Conservation (phyloP, 2,888 invertebrate genomes). For the Electrophaes corylata region DNA sequence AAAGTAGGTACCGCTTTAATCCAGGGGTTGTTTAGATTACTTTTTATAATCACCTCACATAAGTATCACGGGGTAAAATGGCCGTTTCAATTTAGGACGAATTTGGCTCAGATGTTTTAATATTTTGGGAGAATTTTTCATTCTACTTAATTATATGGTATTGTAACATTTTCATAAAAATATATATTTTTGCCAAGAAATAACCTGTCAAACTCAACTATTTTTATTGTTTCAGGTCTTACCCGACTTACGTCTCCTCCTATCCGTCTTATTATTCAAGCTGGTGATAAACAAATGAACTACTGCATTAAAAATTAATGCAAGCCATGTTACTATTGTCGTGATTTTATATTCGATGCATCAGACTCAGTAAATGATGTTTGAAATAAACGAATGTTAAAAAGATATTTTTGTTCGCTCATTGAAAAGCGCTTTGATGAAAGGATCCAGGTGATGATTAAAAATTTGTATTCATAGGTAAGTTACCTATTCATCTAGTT, state of each 20-base stretch:
- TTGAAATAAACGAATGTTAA: constrained; percentile 35
- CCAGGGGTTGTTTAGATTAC: constrained; percentile 34
- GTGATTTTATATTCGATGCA: constrained; percentile 24
- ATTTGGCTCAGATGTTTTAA: constrained; percentile 7
- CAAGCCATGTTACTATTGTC: constrained; percentile 24
- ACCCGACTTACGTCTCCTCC: constrained; percentile 41
- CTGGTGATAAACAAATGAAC: constrained; percentile 44
- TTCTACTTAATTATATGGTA: neutral
- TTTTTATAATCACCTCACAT: constrained; percentile 32
- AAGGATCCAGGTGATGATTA: constrained; percentile 18
- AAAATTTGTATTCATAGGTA: constrained; percentile 17
- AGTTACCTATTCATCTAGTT: constrained; percentile 18
- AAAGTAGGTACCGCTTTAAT: constrained; percentile 32
- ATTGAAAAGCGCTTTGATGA: neutral
- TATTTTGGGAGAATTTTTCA: neutral
- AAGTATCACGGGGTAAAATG: constrained; percentile 24
- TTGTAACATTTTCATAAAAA: neutral
- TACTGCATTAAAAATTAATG: constrained; percentile 19
- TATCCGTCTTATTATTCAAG: constrained; percentile 40
- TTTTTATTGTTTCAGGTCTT: constrained; percentile 44
- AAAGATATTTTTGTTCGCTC: constrained; percentile 20
- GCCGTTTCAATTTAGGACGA: constrained; percentile 14
- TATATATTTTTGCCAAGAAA: neutral
- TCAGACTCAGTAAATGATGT: constrained; percentile 20
- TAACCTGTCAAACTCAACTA: neutral